Evolutionary conservation across 1,140 invertebrate species (phyloP), one percentile per base, ranked within the genome.

Genomic region (Paraescarpia echinospica): DNA sequence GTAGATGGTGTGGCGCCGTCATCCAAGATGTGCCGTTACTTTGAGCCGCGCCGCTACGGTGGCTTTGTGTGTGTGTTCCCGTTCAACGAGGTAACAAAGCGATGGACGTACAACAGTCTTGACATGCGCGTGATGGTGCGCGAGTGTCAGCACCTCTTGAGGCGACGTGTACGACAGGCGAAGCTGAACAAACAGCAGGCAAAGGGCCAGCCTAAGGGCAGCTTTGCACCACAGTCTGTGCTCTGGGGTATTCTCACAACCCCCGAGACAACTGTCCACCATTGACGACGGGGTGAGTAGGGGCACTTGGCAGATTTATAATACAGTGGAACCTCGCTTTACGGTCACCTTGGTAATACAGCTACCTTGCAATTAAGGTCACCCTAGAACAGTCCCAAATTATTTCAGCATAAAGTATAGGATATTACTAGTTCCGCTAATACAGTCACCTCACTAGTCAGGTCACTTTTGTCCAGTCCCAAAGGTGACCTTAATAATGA

Each of bases 1-100:
- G 48, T 93, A 27, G 35, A 41, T 2, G 33, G 14, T 22, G 35
- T 90, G 41, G 35, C 18, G 48, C 34, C 89, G 8, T 35, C 51
- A 34, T 27, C 35, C 8, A 33, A 35, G 31, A 89, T 35, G 51
- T 35, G 90, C 31, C 34, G 41, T 14, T 51, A 59, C 22, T 35
- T 51, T 77, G 94, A 94, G 41, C 93, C 92, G 22, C 92, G 93
- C 1, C 91, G 92, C 59, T 93, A 95, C 90, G 95, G 95, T 1
- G 94, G 94, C 59, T 95, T 95, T 92, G 94, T 94, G 92, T 93
- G 95, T n/a, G 94, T 94, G 8, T 95, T 95, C 93, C 95, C 95
- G 41, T 95, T 95, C 92, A 95, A 94, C 93, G 95, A 95, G 89
- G 92, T 77, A 4, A 95, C 95, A 0, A 92, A 93, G 33, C 94